These are phyloP conservation scores for Luscinia megarhynchos DNA, from an alignment of 2,797 vertebrate species.

Conservation along the genomic window DNA sequence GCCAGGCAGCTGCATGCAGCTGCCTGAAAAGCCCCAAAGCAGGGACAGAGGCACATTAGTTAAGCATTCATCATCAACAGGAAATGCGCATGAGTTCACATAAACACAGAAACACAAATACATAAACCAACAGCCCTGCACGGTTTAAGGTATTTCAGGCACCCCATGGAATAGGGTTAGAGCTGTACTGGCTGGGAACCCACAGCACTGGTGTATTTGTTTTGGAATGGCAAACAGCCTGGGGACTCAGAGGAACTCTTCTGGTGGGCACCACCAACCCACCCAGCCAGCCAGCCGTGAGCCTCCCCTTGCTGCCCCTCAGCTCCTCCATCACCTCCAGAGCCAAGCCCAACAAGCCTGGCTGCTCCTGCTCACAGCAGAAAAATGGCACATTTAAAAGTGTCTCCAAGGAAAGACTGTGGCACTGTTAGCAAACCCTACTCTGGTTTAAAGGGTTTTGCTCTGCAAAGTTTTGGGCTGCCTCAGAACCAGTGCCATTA, in stretches of 20 bases:
- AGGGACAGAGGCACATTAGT: not conserved
- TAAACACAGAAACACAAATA: slow-evolving; percentile 53
- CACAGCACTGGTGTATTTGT: not conserved
- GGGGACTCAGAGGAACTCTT: not conserved
- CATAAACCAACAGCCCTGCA: not conserved
- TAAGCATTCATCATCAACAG: slow-evolving; percentile 41
- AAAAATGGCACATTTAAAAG: not conserved
- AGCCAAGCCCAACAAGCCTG: not conserved
- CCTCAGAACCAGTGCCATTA: rapidly evolving
- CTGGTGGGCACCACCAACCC: not conserved
- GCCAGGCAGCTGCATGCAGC: slow-evolving; percentile 53
- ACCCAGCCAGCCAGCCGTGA: not conserved
- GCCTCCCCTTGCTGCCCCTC: not conserved
- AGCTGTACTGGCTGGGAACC: not conserved
- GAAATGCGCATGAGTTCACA: slow-evolving; percentile 51
- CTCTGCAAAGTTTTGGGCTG: not conserved
- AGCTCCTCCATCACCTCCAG: not conserved
- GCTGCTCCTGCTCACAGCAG: rapidly evolving
- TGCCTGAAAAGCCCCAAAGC: slow-evolving; percentile 2
- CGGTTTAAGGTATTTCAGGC: slow-evolving; percentile 32
- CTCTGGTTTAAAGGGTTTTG: not conserved
- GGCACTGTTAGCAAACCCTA: not conserved
- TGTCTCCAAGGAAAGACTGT: not conserved
- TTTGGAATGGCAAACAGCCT: slow-evolving; percentile 31
- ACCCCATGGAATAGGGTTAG: slow-evolving; percentile 9